Base-by-base conservation (phyloP, 2,797 vertebrate species). In the Trichosurus vulpecula region DNA sequence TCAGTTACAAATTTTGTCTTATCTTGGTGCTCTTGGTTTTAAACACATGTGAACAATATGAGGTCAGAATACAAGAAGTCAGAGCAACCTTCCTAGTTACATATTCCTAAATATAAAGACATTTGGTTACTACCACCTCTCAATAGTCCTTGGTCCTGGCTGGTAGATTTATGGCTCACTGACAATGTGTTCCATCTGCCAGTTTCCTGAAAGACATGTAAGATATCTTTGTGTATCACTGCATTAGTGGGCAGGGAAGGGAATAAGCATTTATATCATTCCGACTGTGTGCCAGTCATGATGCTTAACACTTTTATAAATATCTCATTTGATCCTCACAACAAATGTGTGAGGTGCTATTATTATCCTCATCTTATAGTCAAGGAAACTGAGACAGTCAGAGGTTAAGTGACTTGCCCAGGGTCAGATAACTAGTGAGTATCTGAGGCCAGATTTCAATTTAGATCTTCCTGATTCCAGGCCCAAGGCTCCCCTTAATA, bases 121-220 rank as follows among this genome's bases (percentile, higher is more conserved):
- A 29, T 14, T 35, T 93, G 87, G 52, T 51, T 56, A 91, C 55
- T 55, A 9, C 74, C 6, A 74, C n/a, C 6, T 1, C n/a, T 74
- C n/a, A 74, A 66, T 41, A 74, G 66, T 54, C 94, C 57, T 95
- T 94, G 91, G 94, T 41, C 74, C 35, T 91, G 52, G 4, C 91
- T 95, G 92, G 90, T 54, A 92, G 25, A 6, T 94, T 52, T 93
- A 12, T 91, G n/a, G 10, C 81, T 93, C 5, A n/a, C 47, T 96
- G 54, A 96, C 25, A 93, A 90, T 25, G 41, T 74, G 16, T 74
- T 74, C 66, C 19, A 41, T 74, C 16, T 74, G 66, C 22, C 19
- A 41, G 19, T 74, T 10, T 74, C n/a, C 35, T 74, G n/a, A 74
- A 74, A 74, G 66, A 41, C 19, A 74, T 25, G 6, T 41, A 74